phyloP scores from a whole-genome alignment of 2,888 invertebrate species.

The Aspidiotus destructor region DNA sequence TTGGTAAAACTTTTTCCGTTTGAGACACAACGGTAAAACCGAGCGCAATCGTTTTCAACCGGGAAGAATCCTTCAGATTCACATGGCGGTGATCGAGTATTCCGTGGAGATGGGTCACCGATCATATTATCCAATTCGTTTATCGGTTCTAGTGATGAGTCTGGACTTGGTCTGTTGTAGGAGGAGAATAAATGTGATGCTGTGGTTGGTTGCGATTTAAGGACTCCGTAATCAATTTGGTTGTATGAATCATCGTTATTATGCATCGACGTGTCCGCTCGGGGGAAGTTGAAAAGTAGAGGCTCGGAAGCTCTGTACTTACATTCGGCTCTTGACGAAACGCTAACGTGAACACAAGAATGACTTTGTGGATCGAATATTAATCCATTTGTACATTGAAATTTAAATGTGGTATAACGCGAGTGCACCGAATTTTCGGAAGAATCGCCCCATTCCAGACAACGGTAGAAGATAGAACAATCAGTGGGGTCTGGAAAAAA shows the following conservation, averaged over 20 bases:
- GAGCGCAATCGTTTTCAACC: constrained; percentile 41
- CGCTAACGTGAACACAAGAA: constrained; percentile 60
- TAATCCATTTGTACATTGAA: constrained; percentile 65
- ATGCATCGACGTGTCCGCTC: constrained; percentile 21
- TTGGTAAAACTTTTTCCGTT: constrained; percentile 41
- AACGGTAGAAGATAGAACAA: constrained; percentile 65
- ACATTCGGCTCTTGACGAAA: constrained; percentile 60
- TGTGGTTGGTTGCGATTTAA: constrained; percentile 15
- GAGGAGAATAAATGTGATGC: constrained; percentile 32
- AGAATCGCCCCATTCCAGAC: constrained; percentile 50
- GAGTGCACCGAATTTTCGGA: constrained; percentile 40
- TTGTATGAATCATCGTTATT: constrained; percentile 23
- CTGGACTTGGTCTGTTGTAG: constrained; percentile 29
- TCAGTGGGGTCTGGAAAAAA: constrained; percentile 61
- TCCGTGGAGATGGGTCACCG: constrained; percentile 26
- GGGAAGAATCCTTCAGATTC: constrained; percentile 38
- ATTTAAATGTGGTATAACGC: constrained; percentile 52
- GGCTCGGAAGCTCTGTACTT: constrained; percentile 38
- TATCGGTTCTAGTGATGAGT: constrained; percentile 7
- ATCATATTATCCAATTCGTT: constrained; percentile 11
- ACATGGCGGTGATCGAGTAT: constrained; percentile 36
- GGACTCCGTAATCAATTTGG: constrained; percentile 20
- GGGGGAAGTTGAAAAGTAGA: neutral
- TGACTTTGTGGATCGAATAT: constrained; percentile 59
- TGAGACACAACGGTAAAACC: constrained; percentile 43